phyloP scores from a whole-genome alignment of 2,113 vertebrate species.

The Deroptyus accipitrinus region DNA sequence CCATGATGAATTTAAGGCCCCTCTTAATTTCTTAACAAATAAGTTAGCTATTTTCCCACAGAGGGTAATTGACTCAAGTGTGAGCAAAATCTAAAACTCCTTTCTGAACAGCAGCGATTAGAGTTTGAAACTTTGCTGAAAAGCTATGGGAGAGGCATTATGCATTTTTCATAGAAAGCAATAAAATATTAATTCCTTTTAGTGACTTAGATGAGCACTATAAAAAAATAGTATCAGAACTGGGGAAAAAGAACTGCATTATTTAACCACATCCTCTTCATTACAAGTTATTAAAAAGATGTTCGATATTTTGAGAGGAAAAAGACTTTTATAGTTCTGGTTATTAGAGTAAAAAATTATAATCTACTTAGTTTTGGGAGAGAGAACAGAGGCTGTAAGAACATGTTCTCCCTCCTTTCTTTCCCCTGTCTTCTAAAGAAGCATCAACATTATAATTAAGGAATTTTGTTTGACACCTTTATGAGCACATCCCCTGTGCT shows the following conservation, averaged over 20 bases:
- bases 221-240: conserved; percentile 12
- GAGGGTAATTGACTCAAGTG: background rate
- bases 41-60: background rate
- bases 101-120: background rate
- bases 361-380: background rate
- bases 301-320: conserved; percentile 4
- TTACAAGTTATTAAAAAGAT: conserved; percentile 37
- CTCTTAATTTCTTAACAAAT: background rate
- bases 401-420: background rate
- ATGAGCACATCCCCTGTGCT: background rate
- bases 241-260: conserved; percentile 28
- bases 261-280: conserved; percentile 55
- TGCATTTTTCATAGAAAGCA: conserved; percentile 66
- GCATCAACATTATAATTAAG: background rate
- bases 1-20: background rate
- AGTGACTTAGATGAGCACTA: conserved; percentile 41
- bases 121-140: conserved; percentile 11
- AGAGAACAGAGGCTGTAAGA: background rate
- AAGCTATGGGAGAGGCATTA: conserved; percentile 14
- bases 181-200: conserved; percentile 68
- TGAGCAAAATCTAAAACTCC: background rate
- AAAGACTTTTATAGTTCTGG: conserved; percentile 3
- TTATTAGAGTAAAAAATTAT: conserved; percentile 18
- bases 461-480: background rate
- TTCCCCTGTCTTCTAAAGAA: background rate